Evolutionary conservation across 2,113 vertebrate genomes (phyloP), one percentile per base, ranked within the genome.

Genomic region (Indicator indicator): DNA sequence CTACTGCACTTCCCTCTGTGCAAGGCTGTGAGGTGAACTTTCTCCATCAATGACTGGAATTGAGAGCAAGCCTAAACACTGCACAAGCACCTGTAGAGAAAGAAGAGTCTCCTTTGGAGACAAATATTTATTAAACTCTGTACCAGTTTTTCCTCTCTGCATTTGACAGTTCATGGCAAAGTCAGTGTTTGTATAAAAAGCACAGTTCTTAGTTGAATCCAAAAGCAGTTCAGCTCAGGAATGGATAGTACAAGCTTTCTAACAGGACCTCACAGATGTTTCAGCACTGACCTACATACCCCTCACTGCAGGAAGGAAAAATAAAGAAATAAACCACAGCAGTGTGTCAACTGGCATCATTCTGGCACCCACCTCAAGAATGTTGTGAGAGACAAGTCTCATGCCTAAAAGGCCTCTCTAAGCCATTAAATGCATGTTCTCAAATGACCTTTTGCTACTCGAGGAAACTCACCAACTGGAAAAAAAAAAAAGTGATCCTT

Each of bases 361-460:
- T 89, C 62, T 85, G 75, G 78, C 68, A 92, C 11, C 33, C 32
- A 28, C 11, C 40, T 92, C 71, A 70, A 89, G 83, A 90, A 94
- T 14, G 24, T 30, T 50, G 17, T 21, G 26, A 93, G 70, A 62
- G 15, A 32, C 36, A 50, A 44, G 50, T 40, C 55, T 87, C 77
- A 92, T 84, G 63, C 27, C 19, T 59, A 68, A 79, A 38, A 91
- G 42, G 19, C 63, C 80, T 83, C 77, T 73, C 68, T 89, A 94
- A 82, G 73, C 67, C 74, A 80, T 73, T 76, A 85, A 94, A 91
- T 52, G 50, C 32, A 68, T 40, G 60, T 74, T 91, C 91, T 91
- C 42, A 85, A 89, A 73, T 71, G 71, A 78, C 73, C 82, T 89
- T 89, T 92, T 82, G 55, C 69, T 89, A 85, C 70, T 32, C 48